A percentile compares a stretch with the other conserved stretches of the same genome.
Evolutionary conservation across 1,140 invertebrate species (phyloP).

Genomic region (Bombus fervidus): DNA sequence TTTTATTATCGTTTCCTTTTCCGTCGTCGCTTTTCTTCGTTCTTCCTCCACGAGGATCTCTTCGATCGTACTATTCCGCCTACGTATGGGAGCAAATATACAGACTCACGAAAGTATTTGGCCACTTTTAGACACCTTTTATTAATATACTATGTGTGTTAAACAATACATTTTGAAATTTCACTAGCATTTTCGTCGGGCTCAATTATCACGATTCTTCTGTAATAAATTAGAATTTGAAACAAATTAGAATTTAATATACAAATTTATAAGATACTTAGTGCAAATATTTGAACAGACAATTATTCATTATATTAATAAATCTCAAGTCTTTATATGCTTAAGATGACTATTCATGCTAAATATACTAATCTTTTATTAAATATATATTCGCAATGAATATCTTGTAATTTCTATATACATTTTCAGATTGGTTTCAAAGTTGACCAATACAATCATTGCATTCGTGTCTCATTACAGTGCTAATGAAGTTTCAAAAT

Average conservation of each 20-base stretch:
- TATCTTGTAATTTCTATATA: neutral
- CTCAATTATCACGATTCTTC: neutral
- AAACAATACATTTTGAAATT: neutral
- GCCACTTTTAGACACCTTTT: neutral
- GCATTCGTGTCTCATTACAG: neutral
- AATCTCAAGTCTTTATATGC: too few relatives aligned
- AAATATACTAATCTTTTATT: neutral
- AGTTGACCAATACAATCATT: neutral
- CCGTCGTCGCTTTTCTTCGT: neutral
- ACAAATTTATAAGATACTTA: too few relatives aligned
- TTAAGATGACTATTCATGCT: too few relatives aligned
- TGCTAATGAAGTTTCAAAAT: neutral
- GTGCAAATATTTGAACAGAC: too few relatives aligned
- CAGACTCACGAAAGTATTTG: too few relatives aligned
- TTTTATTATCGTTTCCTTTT: constrained; percentile 35
- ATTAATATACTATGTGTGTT: neutral
- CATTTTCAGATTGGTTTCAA: neutral
- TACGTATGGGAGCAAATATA: neutral
- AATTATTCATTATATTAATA: too few relatives aligned
- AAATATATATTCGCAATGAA: neutral
- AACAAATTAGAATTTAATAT: neutral
- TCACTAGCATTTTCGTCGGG: neutral
- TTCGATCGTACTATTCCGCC: constrained; percentile 25
- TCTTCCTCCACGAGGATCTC: neutral
- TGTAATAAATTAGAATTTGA: neutral